Base-by-base conservation (phyloP, 2,113 vertebrate genomes). In the Oceanodroma tethys region DNA sequence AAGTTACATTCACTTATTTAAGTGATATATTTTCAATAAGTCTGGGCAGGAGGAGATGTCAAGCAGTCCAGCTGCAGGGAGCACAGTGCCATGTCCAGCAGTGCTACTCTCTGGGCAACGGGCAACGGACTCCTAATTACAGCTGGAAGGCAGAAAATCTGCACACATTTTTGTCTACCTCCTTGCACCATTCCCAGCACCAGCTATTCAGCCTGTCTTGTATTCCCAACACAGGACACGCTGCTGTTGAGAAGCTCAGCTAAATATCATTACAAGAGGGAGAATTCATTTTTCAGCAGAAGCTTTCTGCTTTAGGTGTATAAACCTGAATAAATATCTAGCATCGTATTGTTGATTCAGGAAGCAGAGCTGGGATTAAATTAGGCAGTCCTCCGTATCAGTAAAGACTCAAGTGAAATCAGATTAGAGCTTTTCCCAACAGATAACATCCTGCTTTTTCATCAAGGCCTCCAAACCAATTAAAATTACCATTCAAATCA, bases 381-480 rank as follows among this genome's bases (percentile, higher is more conserved):
- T 94, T 83, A 89, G 3, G 3, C 53, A 52, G 53, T 6, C 29
- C 80, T 93, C 22, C 4, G 3, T 58, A 63, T 36, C 1, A 20
- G 72, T n/a, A 95, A 90, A 47, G 59, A 75, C 48, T 76, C 48
- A 43, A 76, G 7, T 30, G 26, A 86, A 96, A 97, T 92, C 34
- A 93, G 89, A 94, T 96, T 40, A 84, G 89, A 79, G 53, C 38
- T 87, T 74, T 68, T 82, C 60, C 34, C 62, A 73, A 82, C 6
- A 87, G 74, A 90, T 70, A 60, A 81, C 42, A 29, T 82, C 65
- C 60, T 91, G 58, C 42, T 60, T 89, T 96, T 94, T 95, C 65
- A 94, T 91, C 47, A 50, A 94, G 89, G 58, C 18, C 58, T 92
- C 79, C 63, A 89, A 76, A 55, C 29, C 83, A 95, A 88, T 96